Percentiles rank a stretch among this genome's conserved stretches.
These are phyloP conservation scores for Dryobotodes eremita DNA, from an alignment of 2,888 invertebrate species.

Conservation along the genomic window DNA sequence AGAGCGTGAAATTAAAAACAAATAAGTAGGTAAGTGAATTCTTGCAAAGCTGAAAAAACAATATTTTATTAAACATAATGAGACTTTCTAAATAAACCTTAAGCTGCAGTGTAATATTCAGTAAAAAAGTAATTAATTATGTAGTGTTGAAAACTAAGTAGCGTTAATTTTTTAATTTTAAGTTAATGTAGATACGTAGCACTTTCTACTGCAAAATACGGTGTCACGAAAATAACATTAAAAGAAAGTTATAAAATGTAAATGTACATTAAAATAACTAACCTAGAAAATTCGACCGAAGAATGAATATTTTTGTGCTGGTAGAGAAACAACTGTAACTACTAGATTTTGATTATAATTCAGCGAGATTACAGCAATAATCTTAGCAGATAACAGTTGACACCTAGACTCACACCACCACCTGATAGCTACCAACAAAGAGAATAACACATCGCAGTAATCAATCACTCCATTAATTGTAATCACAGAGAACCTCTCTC, in stretches of 20 bases:
- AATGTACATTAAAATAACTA: not conserved
- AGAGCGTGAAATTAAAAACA: slow-evolving; percentile 27
- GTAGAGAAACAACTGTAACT: not conserved
- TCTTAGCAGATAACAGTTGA: not conserved
- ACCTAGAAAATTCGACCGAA: not conserved
- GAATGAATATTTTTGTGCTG: not conserved
- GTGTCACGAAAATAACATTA: not conserved
- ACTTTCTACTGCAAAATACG: slow-evolving; percentile 28
- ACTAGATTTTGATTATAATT: slow-evolving; percentile 1
- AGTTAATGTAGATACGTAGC: not conserved
- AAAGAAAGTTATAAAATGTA: slow-evolving; percentile 18
- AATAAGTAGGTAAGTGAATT: slow-evolving; percentile 26
- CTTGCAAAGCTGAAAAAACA: not conserved
- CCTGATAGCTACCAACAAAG: slow-evolving; percentile 30
- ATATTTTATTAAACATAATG: not conserved
- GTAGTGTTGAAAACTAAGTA: slow-evolving; percentile 20
- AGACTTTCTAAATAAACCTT: slow-evolving; percentile 29
- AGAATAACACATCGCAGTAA: slow-evolving; percentile 33
- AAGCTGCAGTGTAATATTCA: not conserved
- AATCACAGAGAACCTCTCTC: slow-evolving; percentile 42
- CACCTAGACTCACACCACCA: not conserved
- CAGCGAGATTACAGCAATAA: slow-evolving; percentile 15
- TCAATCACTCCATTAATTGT: slow-evolving; percentile 51
- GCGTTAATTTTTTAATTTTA: slow-evolving; percentile 17
- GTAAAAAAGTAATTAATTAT: slow-evolving; percentile 6